phyloP scores from a whole-genome alignment of 1,140 invertebrate species.

The Drosophila trapezifrons region DNA sequence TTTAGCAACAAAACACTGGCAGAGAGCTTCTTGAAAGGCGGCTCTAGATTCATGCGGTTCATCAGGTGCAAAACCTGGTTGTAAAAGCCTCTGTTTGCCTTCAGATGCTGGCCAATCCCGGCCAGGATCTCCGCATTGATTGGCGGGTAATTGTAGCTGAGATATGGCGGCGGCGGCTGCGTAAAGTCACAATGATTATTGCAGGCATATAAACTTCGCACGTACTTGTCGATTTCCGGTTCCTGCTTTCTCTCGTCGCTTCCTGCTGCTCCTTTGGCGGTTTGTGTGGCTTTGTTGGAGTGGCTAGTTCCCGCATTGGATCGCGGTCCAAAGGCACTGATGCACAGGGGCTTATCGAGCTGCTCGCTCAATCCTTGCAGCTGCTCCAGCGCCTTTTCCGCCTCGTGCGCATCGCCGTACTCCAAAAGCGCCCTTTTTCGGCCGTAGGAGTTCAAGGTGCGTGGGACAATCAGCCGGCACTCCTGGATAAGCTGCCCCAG shows the following conservation, averaged over 20 bases:
- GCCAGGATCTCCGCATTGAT: constrained; percentile 89
- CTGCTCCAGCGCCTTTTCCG: constrained; percentile 49
- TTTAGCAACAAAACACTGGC: not conserved
- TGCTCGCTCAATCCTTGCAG: constrained; percentile 42
- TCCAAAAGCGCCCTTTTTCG: constrained; percentile 40
- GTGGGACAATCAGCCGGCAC: constrained; percentile 50
- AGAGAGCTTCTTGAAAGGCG: constrained; percentile 88
- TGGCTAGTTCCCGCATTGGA: not conserved
- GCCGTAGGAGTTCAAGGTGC: constrained; percentile 52
- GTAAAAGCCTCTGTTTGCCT: constrained; percentile 92
- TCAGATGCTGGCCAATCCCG: constrained; percentile 91
- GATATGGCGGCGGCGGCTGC: constrained; percentile 89
- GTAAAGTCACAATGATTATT: constrained; percentile 88
- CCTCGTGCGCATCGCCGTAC: constrained; percentile 45
- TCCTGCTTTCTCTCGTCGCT: not conserved
- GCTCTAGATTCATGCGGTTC: constrained; percentile 97
- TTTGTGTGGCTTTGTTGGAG: constrained; percentile 56
- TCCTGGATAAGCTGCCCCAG: constrained; percentile 58
- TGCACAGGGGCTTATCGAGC: constrained; percentile 60
- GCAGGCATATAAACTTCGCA: constrained; percentile 89
- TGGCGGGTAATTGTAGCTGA: constrained; percentile 91
- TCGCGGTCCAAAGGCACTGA: constrained; percentile 50
- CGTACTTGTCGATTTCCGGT: constrained; percentile 87
- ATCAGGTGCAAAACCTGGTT: constrained; percentile 95
- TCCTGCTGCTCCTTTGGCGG: not conserved